Evolutionary conservation across 2,797 vertebrate genomes (phyloP), one percentile per base, ranked within the genome.

Genomic region (Coccyzus lansbergi): DNA sequence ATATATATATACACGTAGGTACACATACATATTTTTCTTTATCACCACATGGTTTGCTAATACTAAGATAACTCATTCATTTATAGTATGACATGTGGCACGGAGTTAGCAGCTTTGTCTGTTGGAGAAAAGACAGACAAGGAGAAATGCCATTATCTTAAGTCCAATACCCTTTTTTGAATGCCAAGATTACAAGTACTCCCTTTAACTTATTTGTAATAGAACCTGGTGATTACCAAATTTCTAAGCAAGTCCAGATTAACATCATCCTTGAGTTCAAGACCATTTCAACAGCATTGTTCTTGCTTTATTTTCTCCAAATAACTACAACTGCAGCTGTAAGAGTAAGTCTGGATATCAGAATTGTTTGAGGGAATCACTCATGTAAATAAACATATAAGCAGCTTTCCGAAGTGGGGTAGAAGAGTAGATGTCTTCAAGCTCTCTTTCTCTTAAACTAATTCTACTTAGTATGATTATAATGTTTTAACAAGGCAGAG

Each of bases 1-100:
- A 34, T 7, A 29, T 31, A 49, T 62, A 13, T 10, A 24, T 4
- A 24, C 1, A 15, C 1, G 14, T 5, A 28, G 1, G 24, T 1
- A 25, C 0, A 42, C 3, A n/a, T 1, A 9, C 8, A 31, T 19
- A 38, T 51, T 16, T 52, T n/a, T 48, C 9, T 51, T 38, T 14
- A 0, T 44, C 52, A 12, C 38, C 0, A 1, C 9, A 74, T 58
- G 9, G 3, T 52, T 91, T 78, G 8, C 9, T 87, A 25, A 34
- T 33, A 33, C 3, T 29, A 28, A 60, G 20, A 1, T 70, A 42
- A 16, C 5, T 29, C 3, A 10, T 2, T 38, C 4, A 2, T 53
- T 62, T 80, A 62, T 8, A 49, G 9, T 42, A 19, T 6, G 7
- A 18, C 1, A 0, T 31, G 65, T 58, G 34, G 8, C n/a, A 70